Evolutionary conservation across 1,140 invertebrate species (phyloP).

Genomic region (Leptestheria dahalacensis): DNA sequence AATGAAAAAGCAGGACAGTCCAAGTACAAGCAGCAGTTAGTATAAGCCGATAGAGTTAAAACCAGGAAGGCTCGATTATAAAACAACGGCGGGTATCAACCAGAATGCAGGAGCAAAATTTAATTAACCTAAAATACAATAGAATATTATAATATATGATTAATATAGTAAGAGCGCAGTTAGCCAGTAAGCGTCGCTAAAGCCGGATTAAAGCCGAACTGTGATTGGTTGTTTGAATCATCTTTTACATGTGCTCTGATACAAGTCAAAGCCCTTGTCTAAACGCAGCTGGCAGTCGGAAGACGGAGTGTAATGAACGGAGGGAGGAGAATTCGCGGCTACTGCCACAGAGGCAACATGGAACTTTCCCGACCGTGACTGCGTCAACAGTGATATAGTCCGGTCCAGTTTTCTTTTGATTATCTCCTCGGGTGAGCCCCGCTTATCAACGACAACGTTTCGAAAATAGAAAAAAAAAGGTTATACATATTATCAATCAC

Average conservation of each 20-base stretch:
- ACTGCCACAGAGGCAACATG: not conserved
- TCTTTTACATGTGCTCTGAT: not conserved
- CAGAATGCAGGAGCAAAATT: too few relatives aligned
- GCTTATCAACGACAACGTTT: not conserved
- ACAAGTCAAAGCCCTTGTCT: not conserved
- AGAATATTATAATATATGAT: too few relatives aligned
- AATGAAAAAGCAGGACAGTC: not conserved
- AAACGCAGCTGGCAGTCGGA: not conserved
- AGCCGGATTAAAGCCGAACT: not conserved
- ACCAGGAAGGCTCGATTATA: too few relatives aligned
- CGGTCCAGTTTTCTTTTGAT: slow-evolving; percentile 10
- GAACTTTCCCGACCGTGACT: slow-evolving; percentile 11
- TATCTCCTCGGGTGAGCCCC: not conserved
- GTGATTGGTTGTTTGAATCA: not conserved
- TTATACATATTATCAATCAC: too few relatives aligned
- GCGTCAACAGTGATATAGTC: slow-evolving; percentile 9
- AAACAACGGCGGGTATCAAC: too few relatives aligned
- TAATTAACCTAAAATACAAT: too few relatives aligned
- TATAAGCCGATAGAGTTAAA: too few relatives aligned
- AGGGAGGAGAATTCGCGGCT: not conserved
- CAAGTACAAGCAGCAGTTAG: too few relatives aligned
- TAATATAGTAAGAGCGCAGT: not conserved
- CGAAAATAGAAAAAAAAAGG: too few relatives aligned
- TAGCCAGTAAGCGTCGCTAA: too few relatives aligned
- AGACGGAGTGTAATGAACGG: not conserved